Evolutionary conservation across 2,113 vertebrate genomes (phyloP), one percentile per base, ranked within the genome.

Genomic region (Rhinogobius similis): DNA sequence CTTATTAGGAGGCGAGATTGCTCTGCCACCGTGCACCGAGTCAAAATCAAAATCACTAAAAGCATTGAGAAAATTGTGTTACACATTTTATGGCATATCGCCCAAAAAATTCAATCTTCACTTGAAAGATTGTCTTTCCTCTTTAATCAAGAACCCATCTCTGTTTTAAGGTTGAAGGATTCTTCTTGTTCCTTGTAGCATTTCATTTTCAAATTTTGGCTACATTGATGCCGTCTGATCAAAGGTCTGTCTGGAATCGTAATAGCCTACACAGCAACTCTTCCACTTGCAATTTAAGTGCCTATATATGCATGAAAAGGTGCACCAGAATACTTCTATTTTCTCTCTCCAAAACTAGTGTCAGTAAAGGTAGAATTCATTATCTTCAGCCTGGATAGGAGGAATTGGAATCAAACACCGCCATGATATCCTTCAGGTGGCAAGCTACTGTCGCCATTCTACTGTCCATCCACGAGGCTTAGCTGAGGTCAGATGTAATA

Each of bases 401-500:
- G 20, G n/a, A 21, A 21, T 21, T 50, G n/a, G 50, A 24, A 24
- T 24, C 52, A 55, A 55, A 55, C 10, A 23, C 12, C 10, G 10
- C 46, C 20, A 21, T 50, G 7, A 50, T 55, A 26, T 24, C 14
- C 52, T 24, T 55, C 11, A 26, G 23, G 52, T 13, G 1, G 10
- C 12, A 20, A 55, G 52, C 52, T 6, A 55, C 52, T 14, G 10
- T 55, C 10, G 4, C 23, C 12, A 55, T 24, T 26, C 26, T 58
- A 27, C 55, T 58, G 55, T 58, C 55, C 26, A 29, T 61, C 16
- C 20, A 7, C n/a, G 27, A 12, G 16, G 27, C 27, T 61, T 32
- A 61, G 27, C 27, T 36, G 26, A 61, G 26, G 56, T 61, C 56
- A 61, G 27, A 29, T 27, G 56, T 61, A 61, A 61, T 18, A 61